These are phyloP conservation scores for Dendronephthya gigantea DNA, from an alignment of 64 coral and sea anemone genomes.

Conservation along the genomic window DNA sequence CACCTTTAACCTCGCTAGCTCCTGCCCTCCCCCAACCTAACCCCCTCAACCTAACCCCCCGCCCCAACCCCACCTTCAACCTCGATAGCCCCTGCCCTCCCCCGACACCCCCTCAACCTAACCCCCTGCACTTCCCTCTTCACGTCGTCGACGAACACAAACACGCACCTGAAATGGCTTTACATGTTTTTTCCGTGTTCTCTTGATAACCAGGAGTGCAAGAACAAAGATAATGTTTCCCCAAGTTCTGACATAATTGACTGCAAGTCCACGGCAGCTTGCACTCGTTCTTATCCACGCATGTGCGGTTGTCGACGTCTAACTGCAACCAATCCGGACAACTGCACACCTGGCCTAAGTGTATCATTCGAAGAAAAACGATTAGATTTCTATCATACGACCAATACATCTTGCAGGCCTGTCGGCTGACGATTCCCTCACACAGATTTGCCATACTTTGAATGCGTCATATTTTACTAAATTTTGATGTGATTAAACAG, in stretches of 20 bases:
- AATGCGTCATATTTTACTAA: no score
- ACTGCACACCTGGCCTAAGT: neutral
- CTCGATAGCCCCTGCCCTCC: neutral
- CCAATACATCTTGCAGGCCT: neutral
- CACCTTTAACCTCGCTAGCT: no score
- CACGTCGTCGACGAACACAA: neutral
- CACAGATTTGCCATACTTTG: no score
- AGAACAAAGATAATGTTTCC: neutral
- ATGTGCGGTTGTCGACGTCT: neutral
- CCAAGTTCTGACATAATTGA: slow-evolving; percentile 53
- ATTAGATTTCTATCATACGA: neutral
- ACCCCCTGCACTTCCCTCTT: neutral
- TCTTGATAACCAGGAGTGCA: neutral
- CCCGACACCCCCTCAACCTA: neutral
- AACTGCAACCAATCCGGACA: neutral
- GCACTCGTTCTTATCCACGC: slow-evolving; percentile 50
- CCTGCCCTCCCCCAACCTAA: neutral
- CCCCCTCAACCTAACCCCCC: neutral
- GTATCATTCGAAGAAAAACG: neutral
- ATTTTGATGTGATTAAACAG: no score
- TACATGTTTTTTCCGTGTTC: neutral
- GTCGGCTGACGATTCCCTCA: no score
- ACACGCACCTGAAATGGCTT: neutral
- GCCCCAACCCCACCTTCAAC: neutral
- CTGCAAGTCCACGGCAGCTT: slow-evolving; percentile 65